Base-by-base conservation (phyloP, 2,113 vertebrate genomes). In the Potamarius usumacintae region DNA sequence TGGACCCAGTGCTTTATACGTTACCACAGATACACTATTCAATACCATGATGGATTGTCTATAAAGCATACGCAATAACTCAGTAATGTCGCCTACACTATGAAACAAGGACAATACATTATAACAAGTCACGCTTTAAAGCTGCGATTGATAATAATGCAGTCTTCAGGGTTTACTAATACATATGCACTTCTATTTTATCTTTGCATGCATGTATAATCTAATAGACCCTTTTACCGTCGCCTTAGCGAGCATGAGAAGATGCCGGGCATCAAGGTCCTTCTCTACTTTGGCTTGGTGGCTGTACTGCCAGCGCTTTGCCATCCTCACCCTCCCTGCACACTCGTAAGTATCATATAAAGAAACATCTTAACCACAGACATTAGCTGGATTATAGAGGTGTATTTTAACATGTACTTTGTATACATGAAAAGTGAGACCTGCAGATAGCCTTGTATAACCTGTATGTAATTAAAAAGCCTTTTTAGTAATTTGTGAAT, bases 241-340 rank as follows among this genome's bases (percentile, higher is more conserved):
- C 15, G 25, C 81, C 30, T 50, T 92, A 95, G 95, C 84, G 89
- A 94, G 90, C 92, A 94, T 94, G 94, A 90, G 91, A 96, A 95
- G 79, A 96, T 96, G 95, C 92, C 85, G 74, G 88, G 91, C 92
- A 88, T 90, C 87, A 18, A 86, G 3, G 78, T 93, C 85, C 84
- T 89, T 80, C 88, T 90, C 87, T 89, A 87, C 88, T 77, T 94
- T 50, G 69, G 72, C 4, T 42, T 85, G 89, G 58, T 84, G 62
- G 58, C 65, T 87, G 53, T 93, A 85, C 90, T 91, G 81, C 62
- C 78, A 72, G 85, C 90, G 63, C 88, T 93, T 2, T 80, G 93
- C 90, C 90, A 93, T 71, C 93, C 93, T 6, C 92, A 90, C 7
- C 78, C 55, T 52, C 82, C 1, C 14, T 96, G 95, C 80, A 92